A percentile compares a stretch with the other conserved stretches of the same genome.
These are phyloP conservation scores for Pseudorhombus dupliciocellatus DNA, from an alignment of 2,113 vertebrate species.

Conservation along the genomic window DNA sequence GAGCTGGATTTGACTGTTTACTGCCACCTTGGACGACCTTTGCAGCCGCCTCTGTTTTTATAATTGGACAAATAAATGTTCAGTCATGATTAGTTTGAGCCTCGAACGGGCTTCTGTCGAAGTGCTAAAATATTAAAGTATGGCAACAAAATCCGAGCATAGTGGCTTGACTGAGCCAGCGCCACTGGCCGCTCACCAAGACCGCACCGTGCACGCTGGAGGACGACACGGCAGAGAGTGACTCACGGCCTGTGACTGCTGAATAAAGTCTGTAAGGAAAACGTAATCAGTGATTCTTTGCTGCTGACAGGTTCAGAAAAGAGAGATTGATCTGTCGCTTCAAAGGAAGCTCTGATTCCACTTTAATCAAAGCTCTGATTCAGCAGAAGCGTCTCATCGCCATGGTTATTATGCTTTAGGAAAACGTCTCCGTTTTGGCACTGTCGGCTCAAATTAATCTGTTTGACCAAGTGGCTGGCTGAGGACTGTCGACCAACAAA, in stretches of 20 bases:
- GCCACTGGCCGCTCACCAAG: slow-evolving; percentile 15
- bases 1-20: not conserved
- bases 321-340: not conserved
- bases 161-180: slow-evolving; percentile 16
- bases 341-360: not conserved
- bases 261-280: too few species aligned
- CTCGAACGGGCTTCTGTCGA: not conserved
- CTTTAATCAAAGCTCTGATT: slow-evolving; percentile 6
- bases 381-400: not conserved
- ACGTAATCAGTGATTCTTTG: too few species aligned
- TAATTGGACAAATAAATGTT: not conserved
- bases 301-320: too few species aligned
- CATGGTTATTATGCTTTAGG: not conserved
- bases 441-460: not conserved
- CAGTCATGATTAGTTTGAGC: not conserved
- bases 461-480: not conserved
- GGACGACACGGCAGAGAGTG: not conserved
- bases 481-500: slow-evolving; percentile 24
- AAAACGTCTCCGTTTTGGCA: not conserved
- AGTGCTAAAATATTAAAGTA: not conserved
- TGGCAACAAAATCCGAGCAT: not conserved
- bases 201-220: not conserved
- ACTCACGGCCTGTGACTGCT: not conserved
- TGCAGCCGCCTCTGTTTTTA: not conserved
- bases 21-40: not conserved